These are phyloP conservation scores for Ursus arctos DNA, from an alignment of 2,113 vertebrate species.

Conservation along the genomic window DNA sequence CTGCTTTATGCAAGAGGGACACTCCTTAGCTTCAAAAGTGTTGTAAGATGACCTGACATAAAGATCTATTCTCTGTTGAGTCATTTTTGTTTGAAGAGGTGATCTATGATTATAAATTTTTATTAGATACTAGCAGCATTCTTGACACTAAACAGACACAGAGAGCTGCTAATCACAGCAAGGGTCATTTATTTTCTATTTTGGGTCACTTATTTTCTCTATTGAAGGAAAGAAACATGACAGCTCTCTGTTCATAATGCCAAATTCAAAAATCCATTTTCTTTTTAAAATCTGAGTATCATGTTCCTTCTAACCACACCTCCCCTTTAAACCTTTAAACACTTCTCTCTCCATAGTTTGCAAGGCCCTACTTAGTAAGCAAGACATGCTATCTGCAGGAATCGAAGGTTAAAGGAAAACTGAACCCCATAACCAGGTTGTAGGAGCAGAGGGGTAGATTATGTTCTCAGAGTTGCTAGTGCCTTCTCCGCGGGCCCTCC, in stretches of 20 bases:
- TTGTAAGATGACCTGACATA: neutral
- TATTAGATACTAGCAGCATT: constrained; percentile 57
- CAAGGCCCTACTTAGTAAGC: neutral
- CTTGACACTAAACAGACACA: constrained; percentile 64
- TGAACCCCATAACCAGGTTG: constrained; percentile 4
- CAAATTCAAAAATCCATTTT: constrained; percentile 24
- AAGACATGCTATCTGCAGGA: fast-evolving
- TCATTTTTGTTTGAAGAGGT: constrained; percentile 30
- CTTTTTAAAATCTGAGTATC: constrained; percentile 30
- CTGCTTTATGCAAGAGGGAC: neutral
- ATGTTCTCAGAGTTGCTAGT: constrained; percentile 16
- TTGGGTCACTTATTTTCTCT: constrained; percentile 71
- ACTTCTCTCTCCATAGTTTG: neutral
- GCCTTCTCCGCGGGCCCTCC: neutral
- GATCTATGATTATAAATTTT: constrained; percentile 52
- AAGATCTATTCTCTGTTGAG: neutral
- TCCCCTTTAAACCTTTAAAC: neutral
- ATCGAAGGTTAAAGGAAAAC: neutral
- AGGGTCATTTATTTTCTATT: constrained; percentile 69
- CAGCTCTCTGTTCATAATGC: constrained; percentile 60
- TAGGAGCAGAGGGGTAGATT: neutral
- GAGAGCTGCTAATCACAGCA: constrained; percentile 68
- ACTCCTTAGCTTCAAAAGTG: constrained; percentile 3
- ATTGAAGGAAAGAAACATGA: constrained; percentile 65
- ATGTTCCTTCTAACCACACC: neutral